These are phyloP conservation scores for Chymomyza costata DNA, from an alignment of 1,140 invertebrate species.

Conservation along the genomic window DNA sequence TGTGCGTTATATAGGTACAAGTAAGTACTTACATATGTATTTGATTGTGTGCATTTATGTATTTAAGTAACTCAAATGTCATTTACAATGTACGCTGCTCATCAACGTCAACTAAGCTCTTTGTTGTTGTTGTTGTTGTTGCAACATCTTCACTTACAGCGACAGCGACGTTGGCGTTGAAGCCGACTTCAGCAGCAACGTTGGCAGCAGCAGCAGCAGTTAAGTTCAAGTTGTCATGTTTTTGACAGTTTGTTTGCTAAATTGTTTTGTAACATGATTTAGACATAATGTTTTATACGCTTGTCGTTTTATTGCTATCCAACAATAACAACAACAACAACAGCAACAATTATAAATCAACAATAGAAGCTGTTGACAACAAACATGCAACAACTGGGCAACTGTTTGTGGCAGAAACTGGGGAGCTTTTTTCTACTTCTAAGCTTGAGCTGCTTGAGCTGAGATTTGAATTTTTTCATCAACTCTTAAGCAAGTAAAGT, in stretches of 20 bases:
- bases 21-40: too few species aligned
- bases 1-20: too few species aligned
- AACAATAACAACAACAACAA: conserved; percentile 28
- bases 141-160: neutral
- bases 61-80: conserved; percentile 55
- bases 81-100: conserved; percentile 60
- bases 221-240: conserved; percentile 67
- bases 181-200: neutral
- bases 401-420: too few species aligned
- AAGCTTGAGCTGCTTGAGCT: too few species aligned
- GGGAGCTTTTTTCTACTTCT: too few species aligned
- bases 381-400: conserved; percentile 32
- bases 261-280: conserved; percentile 71
- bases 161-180: conserved; percentile 25
- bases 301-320: conserved; percentile 4
- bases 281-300: conserved; percentile 42
- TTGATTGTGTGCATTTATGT: too few species aligned
- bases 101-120: conserved; percentile 49
- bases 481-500: too few species aligned
- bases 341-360: neutral
- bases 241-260: conserved; percentile 71
- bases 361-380: too few species aligned
- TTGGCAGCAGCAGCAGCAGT: conserved; percentile 21
- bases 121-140: neutral
- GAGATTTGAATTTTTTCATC: too few species aligned